Conservation (phyloP, 2,113 vertebrate species). For the Petromus typicus region DNA sequence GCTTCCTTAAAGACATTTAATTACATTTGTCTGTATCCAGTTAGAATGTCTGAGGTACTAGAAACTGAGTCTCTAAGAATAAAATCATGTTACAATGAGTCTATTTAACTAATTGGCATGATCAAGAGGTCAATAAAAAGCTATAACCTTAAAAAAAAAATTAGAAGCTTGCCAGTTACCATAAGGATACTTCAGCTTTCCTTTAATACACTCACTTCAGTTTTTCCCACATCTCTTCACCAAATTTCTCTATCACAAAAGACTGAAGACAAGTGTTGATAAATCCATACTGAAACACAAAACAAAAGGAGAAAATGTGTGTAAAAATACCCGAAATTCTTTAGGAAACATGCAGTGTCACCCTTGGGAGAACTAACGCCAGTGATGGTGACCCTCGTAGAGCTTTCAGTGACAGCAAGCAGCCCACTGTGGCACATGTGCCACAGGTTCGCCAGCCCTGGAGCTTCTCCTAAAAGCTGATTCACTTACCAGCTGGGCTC, state of each 20-base stretch:
- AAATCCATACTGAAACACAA: conserved; percentile 88
- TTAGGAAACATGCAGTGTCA: not conserved
- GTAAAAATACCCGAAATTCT: not conserved
- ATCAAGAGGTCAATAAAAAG: not conserved
- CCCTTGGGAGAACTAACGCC: not conserved
- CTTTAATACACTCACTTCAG: conserved; percentile 80
- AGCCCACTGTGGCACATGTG: not conserved
- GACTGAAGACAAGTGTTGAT: conserved; percentile 92
- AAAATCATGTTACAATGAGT: too few species aligned
- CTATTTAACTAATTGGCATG: not conserved
- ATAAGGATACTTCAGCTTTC: not conserved
- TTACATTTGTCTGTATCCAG: not conserved
- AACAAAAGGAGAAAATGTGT: conserved; percentile 35
- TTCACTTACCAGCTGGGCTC: conserved; percentile 18
- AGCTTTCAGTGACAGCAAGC: not conserved
- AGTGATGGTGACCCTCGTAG: not conserved
- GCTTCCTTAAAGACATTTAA: not conserved
- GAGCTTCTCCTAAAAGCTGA: not conserved
- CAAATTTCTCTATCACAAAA: conserved; percentile 88
- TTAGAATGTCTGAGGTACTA: not conserved
- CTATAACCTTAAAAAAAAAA: not conserved
- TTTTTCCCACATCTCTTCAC: conserved; percentile 87
- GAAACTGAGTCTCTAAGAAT: not conserved
- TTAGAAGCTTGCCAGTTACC: not conserved
- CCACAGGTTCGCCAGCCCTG: not conserved